Percentiles rank a stretch among this genome's conserved stretches.
Evolutionary conservation across 1,140 invertebrate species (phyloP).

Genomic region (Drosophila sechellia): DNA sequence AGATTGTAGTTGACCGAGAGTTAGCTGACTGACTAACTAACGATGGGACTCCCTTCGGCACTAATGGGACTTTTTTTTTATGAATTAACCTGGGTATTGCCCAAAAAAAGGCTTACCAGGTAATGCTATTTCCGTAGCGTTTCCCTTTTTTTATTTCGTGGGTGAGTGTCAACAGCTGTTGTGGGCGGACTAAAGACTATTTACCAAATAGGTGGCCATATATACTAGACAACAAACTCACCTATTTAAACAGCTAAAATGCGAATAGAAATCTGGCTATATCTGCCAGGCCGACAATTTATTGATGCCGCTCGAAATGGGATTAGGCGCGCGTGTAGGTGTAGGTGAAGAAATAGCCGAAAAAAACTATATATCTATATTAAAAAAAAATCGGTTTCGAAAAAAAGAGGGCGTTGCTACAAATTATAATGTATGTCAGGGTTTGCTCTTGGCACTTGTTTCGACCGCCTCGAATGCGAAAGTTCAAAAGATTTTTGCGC

Average conservation of each 20-base stretch:
- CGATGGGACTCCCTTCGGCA: constrained; percentile 32
- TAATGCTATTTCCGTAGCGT: constrained; percentile 49
- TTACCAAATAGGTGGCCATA: constrained; percentile 12
- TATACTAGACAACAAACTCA: constrained; percentile 2
- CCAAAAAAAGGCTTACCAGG: constrained; percentile 45
- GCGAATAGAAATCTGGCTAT: constrained; percentile 27
- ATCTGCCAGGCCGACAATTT: constrained; percentile 58
- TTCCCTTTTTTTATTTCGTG: constrained; percentile 7
- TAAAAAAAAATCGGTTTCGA: constrained; percentile 42
- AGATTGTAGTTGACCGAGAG: constrained; percentile 49
- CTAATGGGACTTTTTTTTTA: constrained; percentile 4
- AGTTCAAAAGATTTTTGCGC: constrained; percentile 76
- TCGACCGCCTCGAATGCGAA: constrained; percentile 58
- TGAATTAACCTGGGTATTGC: not conserved
- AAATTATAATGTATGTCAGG: constrained; percentile 76
- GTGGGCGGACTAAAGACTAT: constrained; percentile 60
- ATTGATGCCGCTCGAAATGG: constrained; percentile 72
- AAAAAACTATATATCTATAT: constrained; percentile 24
- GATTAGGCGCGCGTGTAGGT: constrained; percentile 77
- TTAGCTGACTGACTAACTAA: constrained; percentile 47
- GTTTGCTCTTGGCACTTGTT: constrained; percentile 79
- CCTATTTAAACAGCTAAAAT: constrained; percentile 12
- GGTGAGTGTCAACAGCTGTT: constrained; percentile 64
- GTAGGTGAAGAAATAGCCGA: constrained; percentile 62
- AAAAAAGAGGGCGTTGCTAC: constrained; percentile 73